phyloP scores from a whole-genome alignment of 2,797 vertebrate genomes.

The Acanthiza pusilla region DNA sequence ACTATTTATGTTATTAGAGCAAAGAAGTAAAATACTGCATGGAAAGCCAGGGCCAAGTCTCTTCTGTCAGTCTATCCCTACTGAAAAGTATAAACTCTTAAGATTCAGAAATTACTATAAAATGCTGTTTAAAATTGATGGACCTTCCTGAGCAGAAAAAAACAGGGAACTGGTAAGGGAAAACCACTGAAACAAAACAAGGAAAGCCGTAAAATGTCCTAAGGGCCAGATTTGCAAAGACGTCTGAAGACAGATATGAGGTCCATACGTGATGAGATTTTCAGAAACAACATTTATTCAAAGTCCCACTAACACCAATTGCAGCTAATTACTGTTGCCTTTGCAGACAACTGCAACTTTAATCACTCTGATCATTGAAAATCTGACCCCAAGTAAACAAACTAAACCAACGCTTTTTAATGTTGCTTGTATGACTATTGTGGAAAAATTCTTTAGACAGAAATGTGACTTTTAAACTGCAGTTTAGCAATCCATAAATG shows the following conservation, averaged over 20 bases:
- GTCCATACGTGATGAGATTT: not conserved
- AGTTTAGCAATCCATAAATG: conserved; percentile 28
- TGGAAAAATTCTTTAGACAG: not conserved
- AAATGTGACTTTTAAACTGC: conserved; percentile 30
- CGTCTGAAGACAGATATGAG: not conserved
- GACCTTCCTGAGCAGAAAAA: not conserved
- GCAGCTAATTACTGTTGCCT: not conserved
- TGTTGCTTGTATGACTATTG: not conserved
- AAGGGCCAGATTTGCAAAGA: not conserved
- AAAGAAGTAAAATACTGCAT: not conserved
- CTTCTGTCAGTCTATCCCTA: not conserved
- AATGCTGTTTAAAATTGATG: not conserved
- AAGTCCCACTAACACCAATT: not conserved
- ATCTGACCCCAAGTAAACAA: conserved; percentile 1
- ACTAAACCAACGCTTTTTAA: not conserved
- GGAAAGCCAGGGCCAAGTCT: not conserved
- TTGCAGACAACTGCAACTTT: not conserved
- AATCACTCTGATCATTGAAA: not conserved
- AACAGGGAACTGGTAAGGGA: not conserved
- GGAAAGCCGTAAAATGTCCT: not conserved
- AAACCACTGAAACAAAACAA: not conserved
- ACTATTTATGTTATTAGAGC: not conserved
- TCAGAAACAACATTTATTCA: not conserved
- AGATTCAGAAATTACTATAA: not conserved
- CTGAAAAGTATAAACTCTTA: not conserved